A percentile compares a stretch with the other conserved stretches of the same genome.
Conservation (phyloP, 2,113 vertebrate genomes). For the Urocitellus parryii region DNA sequence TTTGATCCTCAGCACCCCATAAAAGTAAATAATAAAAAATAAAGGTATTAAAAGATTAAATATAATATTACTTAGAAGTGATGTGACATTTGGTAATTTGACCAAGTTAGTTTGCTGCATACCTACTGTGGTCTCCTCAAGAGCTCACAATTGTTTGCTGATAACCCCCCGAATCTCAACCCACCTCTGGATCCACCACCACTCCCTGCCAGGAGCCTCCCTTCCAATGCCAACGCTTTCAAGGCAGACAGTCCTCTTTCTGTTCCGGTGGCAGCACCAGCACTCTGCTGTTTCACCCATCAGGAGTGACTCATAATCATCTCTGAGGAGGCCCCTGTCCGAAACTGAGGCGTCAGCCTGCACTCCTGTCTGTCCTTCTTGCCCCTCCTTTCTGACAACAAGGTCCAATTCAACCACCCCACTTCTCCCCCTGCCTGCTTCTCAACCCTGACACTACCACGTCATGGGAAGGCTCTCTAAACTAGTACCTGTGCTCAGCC, state of each 20-base stretch:
- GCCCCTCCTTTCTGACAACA: background rate
- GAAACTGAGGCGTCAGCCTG: background rate
- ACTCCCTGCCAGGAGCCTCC: background rate
- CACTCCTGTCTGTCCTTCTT: background rate
- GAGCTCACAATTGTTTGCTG: background rate
- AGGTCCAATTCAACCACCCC: background rate
- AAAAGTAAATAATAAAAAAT: too few species aligned
- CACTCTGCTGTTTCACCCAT: background rate
- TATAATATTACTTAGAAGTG: background rate
- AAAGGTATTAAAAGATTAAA: background rate
- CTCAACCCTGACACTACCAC: background rate
- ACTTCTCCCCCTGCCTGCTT: background rate
- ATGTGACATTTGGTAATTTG: background rate
- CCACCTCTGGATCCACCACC: background rate
- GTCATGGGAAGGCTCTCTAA: too few species aligned
- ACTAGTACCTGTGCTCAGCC: background rate
- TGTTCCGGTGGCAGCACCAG: background rate
- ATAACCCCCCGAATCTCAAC: background rate
- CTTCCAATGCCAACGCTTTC: background rate
- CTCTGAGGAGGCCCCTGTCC: background rate
- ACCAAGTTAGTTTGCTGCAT: background rate
- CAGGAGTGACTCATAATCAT: slow-evolving; percentile 19
- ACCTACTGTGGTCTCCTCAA: background rate
- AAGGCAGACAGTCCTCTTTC: background rate
- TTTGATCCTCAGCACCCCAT: too few species aligned